phyloP scores from a whole-genome alignment of 2,888 invertebrate species.

The Drosophila kanekoi region DNA sequence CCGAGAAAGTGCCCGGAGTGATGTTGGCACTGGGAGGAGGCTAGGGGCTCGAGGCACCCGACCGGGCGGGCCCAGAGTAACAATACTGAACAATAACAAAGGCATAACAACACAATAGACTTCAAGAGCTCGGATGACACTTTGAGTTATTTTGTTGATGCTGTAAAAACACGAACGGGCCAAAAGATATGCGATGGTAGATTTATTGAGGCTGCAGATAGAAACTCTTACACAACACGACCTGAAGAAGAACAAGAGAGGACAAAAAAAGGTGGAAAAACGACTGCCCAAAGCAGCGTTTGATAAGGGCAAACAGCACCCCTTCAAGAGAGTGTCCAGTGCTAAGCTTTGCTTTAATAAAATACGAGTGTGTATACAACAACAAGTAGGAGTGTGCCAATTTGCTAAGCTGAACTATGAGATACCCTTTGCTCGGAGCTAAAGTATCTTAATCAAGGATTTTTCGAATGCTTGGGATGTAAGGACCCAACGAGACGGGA shows the following conservation, averaged over 20 bases:
- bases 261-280: slow-evolving; percentile 55
- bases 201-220: slow-evolving; percentile 65
- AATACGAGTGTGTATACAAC: slow-evolving; percentile 1
- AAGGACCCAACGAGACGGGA: too few relatives aligned
- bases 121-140: slow-evolving; percentile 78
- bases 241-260: slow-evolving; percentile 9
- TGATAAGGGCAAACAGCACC: slow-evolving; percentile 52
- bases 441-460: too few relatives aligned
- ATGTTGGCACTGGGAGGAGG: too few relatives aligned
- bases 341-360: slow-evolving; percentile 34
- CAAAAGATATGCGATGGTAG: slow-evolving; percentile 70
- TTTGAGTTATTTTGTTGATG: slow-evolving; percentile 77
- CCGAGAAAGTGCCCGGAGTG: slow-evolving; percentile 4
- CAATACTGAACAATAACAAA: slow-evolving; percentile 34
- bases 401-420: background rate
- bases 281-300: slow-evolving; percentile 49
- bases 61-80: slow-evolving; percentile 14
- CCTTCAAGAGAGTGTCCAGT: slow-evolving; percentile 39
- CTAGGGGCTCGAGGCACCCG: background rate
- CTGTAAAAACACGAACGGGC: slow-evolving; percentile 62
- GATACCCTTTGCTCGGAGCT: background rate
- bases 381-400: background rate
- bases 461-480: too few relatives aligned
- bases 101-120: slow-evolving; percentile 70
- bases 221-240: slow-evolving; percentile 25